Base-by-base conservation (phyloP, 2,113 vertebrate genomes). In the Gymnogyps californianus region DNA sequence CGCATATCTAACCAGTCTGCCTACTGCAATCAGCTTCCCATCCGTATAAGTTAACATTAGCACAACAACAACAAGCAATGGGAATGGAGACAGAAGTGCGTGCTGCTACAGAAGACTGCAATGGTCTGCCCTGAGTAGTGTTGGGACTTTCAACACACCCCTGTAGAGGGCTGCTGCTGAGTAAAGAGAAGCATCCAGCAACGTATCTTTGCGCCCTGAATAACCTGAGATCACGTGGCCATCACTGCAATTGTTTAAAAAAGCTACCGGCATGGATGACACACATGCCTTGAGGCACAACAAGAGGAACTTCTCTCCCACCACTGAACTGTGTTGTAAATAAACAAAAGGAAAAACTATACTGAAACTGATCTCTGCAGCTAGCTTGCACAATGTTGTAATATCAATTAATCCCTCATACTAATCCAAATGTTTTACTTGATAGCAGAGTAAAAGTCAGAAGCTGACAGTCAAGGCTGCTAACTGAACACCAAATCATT, bases 61-160 rank as follows among this genome's bases (percentile, higher is more conserved):
- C 14, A 59, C 0, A 0, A 62, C 47, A 65, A 17, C 6, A 80
- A n/a, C 3, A 6, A 65, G 28, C 49, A 54, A 14, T 2, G 11
- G 28, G 26, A 86, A 81, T 1, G 0, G 66, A 75, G 38, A 26
- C 47, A 83, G 40, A 51, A 80, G 44, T 1, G 1, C 29, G 47
- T 57, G 69, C 26, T 52, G 57, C 31, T 38, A 28, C 54, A 25
- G 17, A 61, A 22, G 32, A n/a, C 42, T 65, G n/a, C 28, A 67
- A 6, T 10, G 42, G 5, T 55, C 58, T 72, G 62, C 28, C 20
- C 49, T 13, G 15, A 25, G 16, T 28, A 61, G 28, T 1, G 8
- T 4, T 34, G 18, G 11, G 24, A 40, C 47, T 79, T 80, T 11
- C 3, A 88, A 54, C 42, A 65, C 19, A 31, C 2, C 11, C 21